These are phyloP conservation scores for Beroe ovata DNA, from an alignment of 37 sponge, comb jelly and placozoan genomes.

Conservation along the genomic window DNA sequence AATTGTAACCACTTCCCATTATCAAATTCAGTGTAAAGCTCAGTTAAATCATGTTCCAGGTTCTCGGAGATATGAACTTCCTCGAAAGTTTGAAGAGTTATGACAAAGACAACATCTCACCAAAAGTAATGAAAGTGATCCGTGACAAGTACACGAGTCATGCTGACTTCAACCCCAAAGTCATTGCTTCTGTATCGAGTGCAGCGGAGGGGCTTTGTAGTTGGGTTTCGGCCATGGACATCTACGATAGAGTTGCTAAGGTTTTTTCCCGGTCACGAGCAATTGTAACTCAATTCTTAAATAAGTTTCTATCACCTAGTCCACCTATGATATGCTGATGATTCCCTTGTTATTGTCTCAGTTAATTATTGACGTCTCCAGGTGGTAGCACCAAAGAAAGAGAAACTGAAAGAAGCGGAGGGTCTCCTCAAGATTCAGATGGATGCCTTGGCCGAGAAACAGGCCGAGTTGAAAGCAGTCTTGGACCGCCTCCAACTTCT, in stretches of 20 bases:
- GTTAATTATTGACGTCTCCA: too few species aligned
- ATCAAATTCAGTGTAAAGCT: too few species aligned
- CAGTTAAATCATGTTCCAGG: constrained; percentile 67
- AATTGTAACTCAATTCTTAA: not conserved
- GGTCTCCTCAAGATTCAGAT: constrained; percentile 85
- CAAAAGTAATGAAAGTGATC: constrained; percentile 92
- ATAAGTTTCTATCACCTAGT: not conserved
- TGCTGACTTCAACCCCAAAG: constrained; percentile 86
- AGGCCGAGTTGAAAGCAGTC: constrained; percentile 85
- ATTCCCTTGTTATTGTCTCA: not conserved
- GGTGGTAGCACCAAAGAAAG: constrained; percentile 97
- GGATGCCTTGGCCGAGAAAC: constrained; percentile 89
- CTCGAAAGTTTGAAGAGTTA: constrained; percentile 90
- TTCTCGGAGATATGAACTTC: constrained; percentile 94
- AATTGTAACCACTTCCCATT: too few species aligned
- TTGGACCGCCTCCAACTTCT: constrained; percentile 84
- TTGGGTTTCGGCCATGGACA: constrained; percentile 98
- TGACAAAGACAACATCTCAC: constrained; percentile 95
- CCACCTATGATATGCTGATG: not conserved
- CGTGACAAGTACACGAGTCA: constrained; percentile 91
- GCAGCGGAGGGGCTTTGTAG: constrained; percentile 96
- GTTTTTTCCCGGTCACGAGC: constrained; percentile 32
- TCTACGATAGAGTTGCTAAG: constrained; percentile 97
- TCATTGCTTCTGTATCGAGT: constrained; percentile 85
- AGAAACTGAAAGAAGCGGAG: constrained; percentile 86